Conservation (phyloP, 2,888 invertebrate genomes). For the Eledone cirrhosa region DNA sequence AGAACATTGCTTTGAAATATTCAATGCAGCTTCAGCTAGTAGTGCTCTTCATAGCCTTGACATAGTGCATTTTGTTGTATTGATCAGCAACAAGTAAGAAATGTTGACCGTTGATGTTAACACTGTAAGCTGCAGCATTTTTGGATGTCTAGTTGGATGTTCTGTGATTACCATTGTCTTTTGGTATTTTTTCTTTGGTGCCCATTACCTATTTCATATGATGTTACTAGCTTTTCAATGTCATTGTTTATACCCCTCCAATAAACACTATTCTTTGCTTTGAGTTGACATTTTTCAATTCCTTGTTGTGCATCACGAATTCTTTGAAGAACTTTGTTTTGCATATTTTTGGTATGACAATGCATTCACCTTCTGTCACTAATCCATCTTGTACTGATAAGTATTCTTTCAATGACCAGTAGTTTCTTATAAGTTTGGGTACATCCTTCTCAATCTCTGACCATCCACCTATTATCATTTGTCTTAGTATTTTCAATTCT, state of each 20-base stretch:
- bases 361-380: background rate
- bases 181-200: background rate
- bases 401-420: slow-evolving; percentile 8
- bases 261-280: background rate
- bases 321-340: too few relatives aligned
- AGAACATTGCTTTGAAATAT: background rate
- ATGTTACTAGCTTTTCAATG: background rate
- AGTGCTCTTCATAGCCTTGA: background rate
- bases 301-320: background rate
- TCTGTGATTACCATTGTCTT: background rate
- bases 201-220: background rate
- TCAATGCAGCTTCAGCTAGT: background rate
- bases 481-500: background rate
- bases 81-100: background rate
- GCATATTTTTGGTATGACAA: background rate
- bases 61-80: background rate
- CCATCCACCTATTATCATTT: background rate
- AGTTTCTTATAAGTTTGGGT: too few relatives aligned
- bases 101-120: background rate
- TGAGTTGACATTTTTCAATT: background rate
- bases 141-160: background rate
- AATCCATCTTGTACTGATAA: background rate
- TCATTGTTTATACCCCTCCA: background rate
- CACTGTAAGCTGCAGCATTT: background rate
- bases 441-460: background rate